phyloP scores from a whole-genome alignment of 2,888 invertebrate genomes.

The Molanna angustata region DNA sequence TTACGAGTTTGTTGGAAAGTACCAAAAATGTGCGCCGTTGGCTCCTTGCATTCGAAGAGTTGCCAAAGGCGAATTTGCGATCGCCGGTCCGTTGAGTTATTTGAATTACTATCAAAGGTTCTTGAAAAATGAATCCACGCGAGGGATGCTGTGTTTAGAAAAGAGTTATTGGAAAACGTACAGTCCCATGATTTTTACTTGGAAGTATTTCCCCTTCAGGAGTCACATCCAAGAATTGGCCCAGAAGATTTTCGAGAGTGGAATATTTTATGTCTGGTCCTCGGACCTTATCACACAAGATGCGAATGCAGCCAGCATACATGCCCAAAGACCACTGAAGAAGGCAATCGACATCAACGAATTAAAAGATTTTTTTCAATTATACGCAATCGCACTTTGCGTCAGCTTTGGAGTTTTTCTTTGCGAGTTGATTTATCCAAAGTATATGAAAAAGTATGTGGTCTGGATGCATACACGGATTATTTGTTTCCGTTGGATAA shows the following conservation, averaged over 20 bases:
- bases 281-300: no score
- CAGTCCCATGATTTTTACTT: slow-evolving; percentile 1
- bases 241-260: slow-evolving; percentile 10
- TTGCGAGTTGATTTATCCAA: no score
- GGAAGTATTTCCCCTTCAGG: slow-evolving; percentile 10
- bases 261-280: no score
- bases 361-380: no score
- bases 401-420: no score
- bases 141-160: slow-evolving; percentile 4
- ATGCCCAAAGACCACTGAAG: no score
- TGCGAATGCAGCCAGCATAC: no score
- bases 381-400: no score
- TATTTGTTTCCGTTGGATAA: no score
- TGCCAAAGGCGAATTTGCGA: slow-evolving; percentile 8
- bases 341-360: no score
- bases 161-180: not conserved
- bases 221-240: not conserved
- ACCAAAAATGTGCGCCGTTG: not conserved
- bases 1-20: not conserved
- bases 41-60: slow-evolving; percentile 7
- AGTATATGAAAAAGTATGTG: no score
- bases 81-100: not conserved
- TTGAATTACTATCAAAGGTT: not conserved
- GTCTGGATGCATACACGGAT: no score
- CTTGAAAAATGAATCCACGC: not conserved